Evolutionary conservation across 2,797 vertebrate species (phyloP).

Genomic region (Enteromius unitaeniatus): DNA sequence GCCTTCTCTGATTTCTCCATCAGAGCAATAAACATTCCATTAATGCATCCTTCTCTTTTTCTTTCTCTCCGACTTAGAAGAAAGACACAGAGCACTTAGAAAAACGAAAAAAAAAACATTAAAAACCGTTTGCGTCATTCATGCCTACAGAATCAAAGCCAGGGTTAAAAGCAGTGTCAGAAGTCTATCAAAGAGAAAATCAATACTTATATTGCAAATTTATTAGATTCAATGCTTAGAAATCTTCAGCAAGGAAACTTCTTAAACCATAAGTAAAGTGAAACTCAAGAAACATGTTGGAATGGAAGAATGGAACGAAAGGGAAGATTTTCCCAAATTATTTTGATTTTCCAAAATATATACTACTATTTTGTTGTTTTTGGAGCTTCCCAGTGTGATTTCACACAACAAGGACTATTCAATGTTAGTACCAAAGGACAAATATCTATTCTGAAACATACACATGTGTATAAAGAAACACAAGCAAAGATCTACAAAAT

Average conservation of each 20-base stretch:
- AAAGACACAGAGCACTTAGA: conserved; percentile 17
- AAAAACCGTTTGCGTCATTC: not conserved
- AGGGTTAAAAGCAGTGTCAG: conserved; percentile 33
- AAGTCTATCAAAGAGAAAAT: conserved; percentile 9
- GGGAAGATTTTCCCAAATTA: too few species aligned
- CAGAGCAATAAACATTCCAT: not conserved
- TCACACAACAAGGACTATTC: not conserved
- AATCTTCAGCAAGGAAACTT: not conserved
- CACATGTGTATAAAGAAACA: conserved; percentile 17
- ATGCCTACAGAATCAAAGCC: not conserved
- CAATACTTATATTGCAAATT: conserved; percentile 26
- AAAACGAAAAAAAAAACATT: not conserved
- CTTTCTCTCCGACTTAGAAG: not conserved
- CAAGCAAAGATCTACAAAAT: conserved; percentile 11
- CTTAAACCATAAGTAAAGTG: not conserved
- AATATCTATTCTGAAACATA: not conserved
- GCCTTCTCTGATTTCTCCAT: not conserved
- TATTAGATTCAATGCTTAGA: not conserved
- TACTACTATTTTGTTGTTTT: not conserved
- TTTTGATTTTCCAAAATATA: too few species aligned
- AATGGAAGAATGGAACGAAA: not conserved
- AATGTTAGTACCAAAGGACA: not conserved
- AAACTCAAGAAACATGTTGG: not conserved
- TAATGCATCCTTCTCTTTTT: conserved; percentile 4
- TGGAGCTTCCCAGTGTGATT: not conserved